Evolutionary conservation across 2,888 invertebrate species (phyloP).

Genomic region (Drosophila tanythrix): DNA sequence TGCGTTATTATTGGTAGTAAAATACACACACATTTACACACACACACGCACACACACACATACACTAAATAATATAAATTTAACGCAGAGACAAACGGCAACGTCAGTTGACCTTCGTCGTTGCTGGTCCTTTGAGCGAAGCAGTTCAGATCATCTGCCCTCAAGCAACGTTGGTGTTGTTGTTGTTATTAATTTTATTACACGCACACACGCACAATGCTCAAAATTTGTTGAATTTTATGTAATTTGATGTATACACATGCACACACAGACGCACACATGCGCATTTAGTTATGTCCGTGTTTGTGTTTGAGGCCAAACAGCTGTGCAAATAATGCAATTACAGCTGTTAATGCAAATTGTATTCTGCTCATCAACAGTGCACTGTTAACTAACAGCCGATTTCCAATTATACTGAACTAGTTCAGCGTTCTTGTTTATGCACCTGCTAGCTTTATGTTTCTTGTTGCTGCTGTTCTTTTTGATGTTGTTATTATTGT

Average conservation of each 20-base stretch:
- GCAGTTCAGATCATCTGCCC: slow-evolving; percentile 23
- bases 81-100: slow-evolving; percentile 26
- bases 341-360: slow-evolving; percentile 60
- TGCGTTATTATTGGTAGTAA: slow-evolving; percentile 8
- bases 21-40: slow-evolving; percentile 3
- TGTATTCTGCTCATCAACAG: slow-evolving; percentile 30
- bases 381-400: slow-evolving; percentile 49
- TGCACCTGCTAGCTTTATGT: slow-evolving; percentile 45
- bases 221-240: slow-evolving; percentile 47
- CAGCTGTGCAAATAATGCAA: slow-evolving; percentile 59
- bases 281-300: slow-evolving; percentile 1
- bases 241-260: slow-evolving; percentile 46
- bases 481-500: slow-evolving; percentile 16
- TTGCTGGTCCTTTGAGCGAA: slow-evolving; percentile 31
- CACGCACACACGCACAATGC: slow-evolving; percentile 8
- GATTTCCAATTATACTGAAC: slow-evolving; percentile 40
- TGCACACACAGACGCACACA: slow-evolving; percentile 9
- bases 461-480: slow-evolving; percentile 18
- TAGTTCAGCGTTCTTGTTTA: slow-evolving; percentile 51
- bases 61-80: slow-evolving; percentile 29
- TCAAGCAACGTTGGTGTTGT: neutral
- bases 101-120: slow-evolving; percentile 59
- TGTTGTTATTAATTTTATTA: slow-evolving; percentile 16
- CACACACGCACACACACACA: slow-evolving; percentile 7
- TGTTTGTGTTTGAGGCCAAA: slow-evolving; percentile 26